phyloP scores from a whole-genome alignment of 2,797 vertebrate genomes.

The Lemur catta region DNA sequence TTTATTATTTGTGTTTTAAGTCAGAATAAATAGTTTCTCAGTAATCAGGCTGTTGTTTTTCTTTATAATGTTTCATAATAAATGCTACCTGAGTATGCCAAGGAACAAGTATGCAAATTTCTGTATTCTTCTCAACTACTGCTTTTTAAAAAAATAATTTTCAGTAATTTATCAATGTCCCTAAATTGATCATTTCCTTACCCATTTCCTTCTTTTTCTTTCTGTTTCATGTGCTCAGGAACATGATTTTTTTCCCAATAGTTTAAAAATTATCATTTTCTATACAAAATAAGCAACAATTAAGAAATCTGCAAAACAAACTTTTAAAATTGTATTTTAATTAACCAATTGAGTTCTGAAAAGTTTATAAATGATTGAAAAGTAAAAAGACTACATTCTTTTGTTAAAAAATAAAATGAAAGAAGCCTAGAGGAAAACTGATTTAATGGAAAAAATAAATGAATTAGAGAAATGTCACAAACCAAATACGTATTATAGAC shows the following conservation, averaged over 20 bases:
- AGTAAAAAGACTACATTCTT: background rate
- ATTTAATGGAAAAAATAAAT: conserved; percentile 44
- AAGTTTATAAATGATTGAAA: conserved; percentile 6
- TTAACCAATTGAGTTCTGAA: background rate
- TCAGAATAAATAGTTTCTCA: background rate
- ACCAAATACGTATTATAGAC: background rate
- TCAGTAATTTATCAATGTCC: background rate
- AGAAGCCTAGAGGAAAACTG: background rate
- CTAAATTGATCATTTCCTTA: background rate
- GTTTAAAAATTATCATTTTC: background rate
- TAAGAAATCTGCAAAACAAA: background rate
- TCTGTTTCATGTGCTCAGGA: background rate
- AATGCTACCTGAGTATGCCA: background rate
- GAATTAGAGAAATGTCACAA: conserved; percentile 47
- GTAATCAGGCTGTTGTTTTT: background rate
- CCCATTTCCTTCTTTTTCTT: background rate
- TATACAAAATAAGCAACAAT: background rate
- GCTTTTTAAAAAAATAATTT: background rate
- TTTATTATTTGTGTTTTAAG: background rate
- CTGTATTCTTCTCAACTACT: background rate
- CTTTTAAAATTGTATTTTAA: background rate
- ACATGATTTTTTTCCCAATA: background rate
- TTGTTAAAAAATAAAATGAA: background rate
- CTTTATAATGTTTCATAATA: background rate
- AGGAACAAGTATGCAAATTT: background rate